Base-by-base conservation (phyloP, 1,140 invertebrate genomes). In the Amphibalanus amphitrite region DNA sequence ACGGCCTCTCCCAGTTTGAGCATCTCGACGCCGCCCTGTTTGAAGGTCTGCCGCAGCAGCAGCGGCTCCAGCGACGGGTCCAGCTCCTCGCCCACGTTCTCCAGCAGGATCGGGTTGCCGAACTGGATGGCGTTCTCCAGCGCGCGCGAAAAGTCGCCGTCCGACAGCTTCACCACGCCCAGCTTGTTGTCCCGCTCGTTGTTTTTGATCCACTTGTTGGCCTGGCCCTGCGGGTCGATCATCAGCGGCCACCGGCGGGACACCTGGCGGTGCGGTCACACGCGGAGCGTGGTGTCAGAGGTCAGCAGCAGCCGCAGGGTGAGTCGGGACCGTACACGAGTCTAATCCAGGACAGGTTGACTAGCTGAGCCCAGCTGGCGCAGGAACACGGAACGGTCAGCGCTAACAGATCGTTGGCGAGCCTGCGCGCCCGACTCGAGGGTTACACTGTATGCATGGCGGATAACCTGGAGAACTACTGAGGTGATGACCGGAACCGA, bases 171-270 rank as follows among this genome's bases (percentile, higher is more conserved):
- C 70, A 83, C 77, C 20, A 82, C 76, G 70, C 80, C 76, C 0
- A 83, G 76, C 71, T 82, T 82, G 75, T 83, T 83, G n/a, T 79
- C 77, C 72, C 83, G 83, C 79, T 93, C 91, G 82, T 91, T 89
- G 70, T 86, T 87, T 74, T 89, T 90, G 71, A 95, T 90, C 91
- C 92, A 95, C 76, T 90, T 92, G 70, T 88, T 85, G 0, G 90
- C 92, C 79, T 93, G 91, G 67, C 84, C 84, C 79, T 91, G 89
- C 0, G 89, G 90, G 82, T 94, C 91, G 67, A 93, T 89, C 71
- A 93, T 86, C 0, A 95, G 80, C 0, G 91, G 89, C 89, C 90
- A 93, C 0, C 65, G 65, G 75, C 90, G 84, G 0, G 90, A 86
- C 76, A 88, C 90, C 30, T 84, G 88, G 8, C 28, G 65, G 47